phyloP scores from a whole-genome alignment of 2,113 vertebrate species.

The Cyphomyrus discorhynchus region DNA sequence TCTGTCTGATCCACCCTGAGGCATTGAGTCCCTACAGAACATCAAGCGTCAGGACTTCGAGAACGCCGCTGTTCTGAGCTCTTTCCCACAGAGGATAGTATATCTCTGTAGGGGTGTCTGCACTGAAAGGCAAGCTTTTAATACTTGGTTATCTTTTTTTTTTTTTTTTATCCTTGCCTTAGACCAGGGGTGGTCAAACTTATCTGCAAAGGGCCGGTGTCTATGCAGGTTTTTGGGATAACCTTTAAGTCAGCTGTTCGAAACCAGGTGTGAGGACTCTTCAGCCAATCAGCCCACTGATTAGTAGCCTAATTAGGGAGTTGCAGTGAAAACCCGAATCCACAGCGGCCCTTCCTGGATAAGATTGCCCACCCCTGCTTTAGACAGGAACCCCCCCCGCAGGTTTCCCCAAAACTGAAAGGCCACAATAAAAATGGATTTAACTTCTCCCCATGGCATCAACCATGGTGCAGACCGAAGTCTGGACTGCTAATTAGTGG shows the following conservation, averaged over 20 bases:
- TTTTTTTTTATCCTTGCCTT: background rate
- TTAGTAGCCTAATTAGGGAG: too few relatives aligned
- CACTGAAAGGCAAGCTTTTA: background rate
- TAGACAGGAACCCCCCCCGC: background rate
- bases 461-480: background rate
- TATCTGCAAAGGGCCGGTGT: too few relatives aligned
- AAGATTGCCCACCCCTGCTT: too few relatives aligned
- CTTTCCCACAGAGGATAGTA: background rate
- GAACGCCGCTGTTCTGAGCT: background rate
- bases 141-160: background rate
- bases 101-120: background rate
- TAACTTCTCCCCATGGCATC: background rate
- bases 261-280: too few relatives aligned
- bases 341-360: too few relatives aligned
- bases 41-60: background rate
- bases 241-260: too few relatives aligned
- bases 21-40: background rate
- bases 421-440: background rate
- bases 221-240: too few relatives aligned
- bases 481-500: background rate
- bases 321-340: too few relatives aligned
- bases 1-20: background rate
- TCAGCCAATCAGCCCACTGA: too few relatives aligned
- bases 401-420: background rate
- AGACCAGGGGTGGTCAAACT: too few relatives aligned